Evolutionary conservation across 2,113 vertebrate species (phyloP).

Genomic region (Dicentrarchus labrax): DNA sequence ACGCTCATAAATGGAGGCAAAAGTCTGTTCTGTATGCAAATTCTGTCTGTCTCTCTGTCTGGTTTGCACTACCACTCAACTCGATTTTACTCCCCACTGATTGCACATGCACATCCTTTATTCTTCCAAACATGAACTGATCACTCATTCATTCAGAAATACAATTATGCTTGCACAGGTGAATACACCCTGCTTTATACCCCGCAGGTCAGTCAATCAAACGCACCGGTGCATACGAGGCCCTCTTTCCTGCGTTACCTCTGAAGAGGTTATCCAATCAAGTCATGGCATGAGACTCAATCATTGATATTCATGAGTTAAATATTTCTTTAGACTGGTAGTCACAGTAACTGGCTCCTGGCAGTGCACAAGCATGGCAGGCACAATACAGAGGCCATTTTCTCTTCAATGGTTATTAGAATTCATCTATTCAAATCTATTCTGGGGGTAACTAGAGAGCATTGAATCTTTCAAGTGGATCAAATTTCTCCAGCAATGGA

Average conservation of each 20-base stretch:
- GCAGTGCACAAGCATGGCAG: constrained; percentile 44
- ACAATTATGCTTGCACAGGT: constrained; percentile 50
- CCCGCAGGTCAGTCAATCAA: constrained; percentile 86
- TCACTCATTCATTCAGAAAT: constrained; percentile 58
- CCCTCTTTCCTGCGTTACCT: constrained; percentile 15
- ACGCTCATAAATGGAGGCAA: background rate
- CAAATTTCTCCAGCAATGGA: constrained; percentile 63
- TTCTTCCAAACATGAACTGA: constrained; percentile 36
- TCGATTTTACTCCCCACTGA: constrained; percentile 39
- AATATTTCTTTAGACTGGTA: constrained; percentile 72
- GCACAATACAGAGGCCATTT: constrained; percentile 69
- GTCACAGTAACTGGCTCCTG: constrained; percentile 73
- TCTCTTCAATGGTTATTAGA: constrained; percentile 68
- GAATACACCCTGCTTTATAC: constrained; percentile 86
- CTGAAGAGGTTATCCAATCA: constrained; percentile 74
- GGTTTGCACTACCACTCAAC: background rate
- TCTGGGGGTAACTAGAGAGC: constrained; percentile 61
- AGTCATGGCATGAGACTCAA: constrained; percentile 41
- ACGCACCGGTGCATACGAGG: constrained; percentile 10
- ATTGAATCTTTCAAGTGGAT: constrained; percentile 76
- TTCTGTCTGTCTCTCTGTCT: background rate
- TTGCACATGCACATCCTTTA: constrained; percentile 23
- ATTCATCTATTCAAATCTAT: constrained; percentile 83
- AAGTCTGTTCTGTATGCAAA: background rate
- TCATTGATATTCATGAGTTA: constrained; percentile 79